Evolutionary conservation across 2,113 vertebrate species (phyloP).

Genomic region (Corythaixoides concolor): DNA sequence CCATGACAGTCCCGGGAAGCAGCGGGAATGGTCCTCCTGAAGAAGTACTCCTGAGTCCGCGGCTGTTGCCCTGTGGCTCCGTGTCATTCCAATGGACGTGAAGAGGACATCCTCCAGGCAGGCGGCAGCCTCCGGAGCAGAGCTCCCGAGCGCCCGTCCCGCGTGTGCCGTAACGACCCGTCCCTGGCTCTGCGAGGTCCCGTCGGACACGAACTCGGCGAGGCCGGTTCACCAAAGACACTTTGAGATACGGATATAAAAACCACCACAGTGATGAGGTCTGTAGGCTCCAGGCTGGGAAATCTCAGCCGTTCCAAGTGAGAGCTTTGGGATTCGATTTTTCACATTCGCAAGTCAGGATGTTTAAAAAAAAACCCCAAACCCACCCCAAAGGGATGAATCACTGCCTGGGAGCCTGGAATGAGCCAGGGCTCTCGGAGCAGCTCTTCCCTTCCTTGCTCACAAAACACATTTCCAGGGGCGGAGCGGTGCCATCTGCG

Average conservation of each 20-base stretch:
- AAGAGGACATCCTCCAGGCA: neutral
- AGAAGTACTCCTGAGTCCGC: neutral
- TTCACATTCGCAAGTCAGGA: constrained; percentile 20
- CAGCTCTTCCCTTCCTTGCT: neutral
- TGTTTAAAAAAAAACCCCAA: neutral
- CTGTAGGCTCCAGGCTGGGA: constrained; percentile 30
- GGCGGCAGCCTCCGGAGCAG: neutral
- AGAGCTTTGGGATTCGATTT: constrained; percentile 34
- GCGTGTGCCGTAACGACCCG: accelerated
- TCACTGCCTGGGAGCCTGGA: neutral
- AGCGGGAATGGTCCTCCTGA: neutral
- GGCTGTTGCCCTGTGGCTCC: neutral
- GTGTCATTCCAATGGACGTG: neutral
- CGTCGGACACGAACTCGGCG: accelerated
- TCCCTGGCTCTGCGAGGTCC: neutral
- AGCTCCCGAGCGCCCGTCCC: neutral
- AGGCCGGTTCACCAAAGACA: neutral
- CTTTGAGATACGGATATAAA: neutral
- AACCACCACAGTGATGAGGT: constrained; percentile 58
- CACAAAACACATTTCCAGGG: neutral
- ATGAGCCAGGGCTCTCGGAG: neutral
- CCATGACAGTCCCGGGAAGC: neutral
- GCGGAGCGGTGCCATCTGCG: neutral
- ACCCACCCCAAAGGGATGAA: neutral
- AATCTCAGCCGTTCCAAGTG: neutral